phyloP scores from a whole-genome alignment of 2,797 vertebrate genomes.

The Manis crassicaudata region DNA sequence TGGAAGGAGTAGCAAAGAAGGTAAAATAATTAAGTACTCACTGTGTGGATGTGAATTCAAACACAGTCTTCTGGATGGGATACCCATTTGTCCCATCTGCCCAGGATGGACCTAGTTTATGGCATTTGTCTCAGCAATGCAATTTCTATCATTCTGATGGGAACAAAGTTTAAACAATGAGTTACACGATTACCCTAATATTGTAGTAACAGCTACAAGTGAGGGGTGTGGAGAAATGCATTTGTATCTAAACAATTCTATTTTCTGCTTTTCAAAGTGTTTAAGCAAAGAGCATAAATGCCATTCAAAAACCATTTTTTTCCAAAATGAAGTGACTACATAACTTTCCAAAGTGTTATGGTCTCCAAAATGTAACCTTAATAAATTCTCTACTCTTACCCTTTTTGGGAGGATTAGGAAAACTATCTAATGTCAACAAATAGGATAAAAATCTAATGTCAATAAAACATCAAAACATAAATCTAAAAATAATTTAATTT shows the following conservation, averaged over 20 bases:
- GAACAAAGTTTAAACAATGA: not conserved
- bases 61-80: not conserved
- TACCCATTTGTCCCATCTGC: not conserved
- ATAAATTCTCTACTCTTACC: not conserved
- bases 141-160: not conserved
- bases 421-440: constrained; percentile 60
- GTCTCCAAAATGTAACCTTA: constrained; percentile 21
- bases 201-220: constrained; percentile 6
- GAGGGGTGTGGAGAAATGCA: not conserved
- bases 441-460: constrained; percentile 70
- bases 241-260: not conserved
- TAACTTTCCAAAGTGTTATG: not conserved
- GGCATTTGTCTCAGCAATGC: not conserved
- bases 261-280: constrained; percentile 15
- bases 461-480: constrained; percentile 81
- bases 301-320: not conserved
- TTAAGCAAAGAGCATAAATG: not conserved
- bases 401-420: not conserved
- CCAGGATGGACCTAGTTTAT: not conserved
- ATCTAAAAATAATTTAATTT: constrained; percentile 81
- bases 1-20: not conserved
- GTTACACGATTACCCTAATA: not conserved
- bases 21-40: not conserved
- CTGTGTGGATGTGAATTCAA: not conserved
- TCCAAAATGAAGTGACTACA: not conserved